Base-by-base conservation (phyloP, 2,888 invertebrate species). In the Octonoba sinensis region DNA sequence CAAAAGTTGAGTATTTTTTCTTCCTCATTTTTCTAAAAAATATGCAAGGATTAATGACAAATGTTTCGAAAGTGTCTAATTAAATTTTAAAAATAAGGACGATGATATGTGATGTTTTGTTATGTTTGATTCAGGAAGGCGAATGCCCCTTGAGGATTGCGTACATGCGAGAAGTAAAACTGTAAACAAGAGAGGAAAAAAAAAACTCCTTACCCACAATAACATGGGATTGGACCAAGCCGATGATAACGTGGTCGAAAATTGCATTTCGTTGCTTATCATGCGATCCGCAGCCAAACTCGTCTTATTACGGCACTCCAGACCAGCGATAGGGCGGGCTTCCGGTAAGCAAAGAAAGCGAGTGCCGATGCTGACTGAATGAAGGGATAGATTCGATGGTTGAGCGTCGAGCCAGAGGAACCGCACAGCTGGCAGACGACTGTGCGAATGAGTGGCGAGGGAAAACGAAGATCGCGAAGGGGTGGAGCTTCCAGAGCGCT, bases 191-290 rank as follows among this genome's bases (percentile, higher is more conserved):
- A 2, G 6, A 27, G 11, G 8, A 36, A 36, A 36, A 36, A 36
- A 36, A 36, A 36, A 36, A n/a, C n/a, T 13, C 27, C 81, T 82
- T 75, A 82, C 81, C 81, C 81, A 82, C 70, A 82, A 70, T 56
- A 82, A 65, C 81, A 82, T 82, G 70, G 81, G 81, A 59, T 82
- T 82, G 27, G 81, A 82, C 81, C 81, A 82, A 65, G 81, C 81
- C 36, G 81, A 82, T 22, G 81, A 82, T 36, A 82, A 56, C 12
- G 79, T 81, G 49, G 81, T 82, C 36, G 81, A 82, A 64, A 82
- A 82, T 65, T 82, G 81, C 81, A 82, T 82, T 65, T 82, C 81
- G 81, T 82, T 82, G 74, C 75, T 65, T 44, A 74, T 64, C 81
- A 75, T 74, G n/a, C 74, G 81, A 64, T 82, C 75, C 79, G 62